phyloP scores from a whole-genome alignment of 2,113 vertebrate species.

The Megaceryle maxima region DNA sequence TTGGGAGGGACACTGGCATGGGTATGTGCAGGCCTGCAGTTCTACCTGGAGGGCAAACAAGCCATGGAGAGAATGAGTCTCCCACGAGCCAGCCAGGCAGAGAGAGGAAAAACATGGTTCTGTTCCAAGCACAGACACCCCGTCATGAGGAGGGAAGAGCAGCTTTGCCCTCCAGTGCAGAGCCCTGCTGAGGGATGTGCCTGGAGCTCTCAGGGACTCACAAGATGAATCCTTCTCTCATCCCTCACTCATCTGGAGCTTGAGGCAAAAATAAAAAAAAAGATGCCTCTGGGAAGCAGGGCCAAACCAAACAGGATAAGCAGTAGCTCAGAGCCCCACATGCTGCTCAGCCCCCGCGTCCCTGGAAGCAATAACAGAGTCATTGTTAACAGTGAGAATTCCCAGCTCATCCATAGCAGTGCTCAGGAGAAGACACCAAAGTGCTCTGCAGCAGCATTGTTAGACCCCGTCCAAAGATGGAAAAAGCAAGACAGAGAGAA shows the following conservation, averaged over 20 bases:
- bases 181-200: neutral
- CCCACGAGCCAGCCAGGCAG: fast-evolving
- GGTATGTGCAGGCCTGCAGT: slow-evolving; percentile 61
- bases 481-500: fast-evolving
- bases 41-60: slow-evolving; percentile 68
- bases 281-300: neutral
- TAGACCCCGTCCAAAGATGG: neutral
- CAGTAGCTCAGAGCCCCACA: neutral
- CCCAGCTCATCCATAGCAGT: neutral
- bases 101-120: neutral
- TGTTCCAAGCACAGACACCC: neutral
- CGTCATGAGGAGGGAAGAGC: neutral
- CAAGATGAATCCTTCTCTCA: neutral
- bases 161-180: neutral
- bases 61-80: neutral
- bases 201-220: neutral
- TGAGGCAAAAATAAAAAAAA: neutral
- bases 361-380: neutral
- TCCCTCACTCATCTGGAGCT: neutral
- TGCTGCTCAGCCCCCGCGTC: neutral
- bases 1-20: slow-evolving; percentile 75
- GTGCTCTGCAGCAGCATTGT: neutral
- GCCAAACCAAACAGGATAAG: neutral
- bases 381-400: neutral
- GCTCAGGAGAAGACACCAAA: neutral